phyloP scores from a whole-genome alignment of 2,888 invertebrate species.

The Scaptomyza tumidula region DNA sequence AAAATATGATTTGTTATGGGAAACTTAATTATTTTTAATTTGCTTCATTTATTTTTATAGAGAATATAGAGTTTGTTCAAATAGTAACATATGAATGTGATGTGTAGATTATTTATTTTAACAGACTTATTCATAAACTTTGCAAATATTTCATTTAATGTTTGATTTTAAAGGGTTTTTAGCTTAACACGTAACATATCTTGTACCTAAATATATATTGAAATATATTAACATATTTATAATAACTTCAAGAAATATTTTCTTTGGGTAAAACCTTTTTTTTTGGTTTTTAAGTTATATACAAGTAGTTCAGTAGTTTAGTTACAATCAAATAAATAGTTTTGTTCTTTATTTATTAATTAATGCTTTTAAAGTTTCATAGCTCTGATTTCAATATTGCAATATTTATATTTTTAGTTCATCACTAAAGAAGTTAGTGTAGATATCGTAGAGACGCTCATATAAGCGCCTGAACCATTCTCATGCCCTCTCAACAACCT shows the following conservation, averaged over 20 bases:
- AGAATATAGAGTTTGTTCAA: background rate
- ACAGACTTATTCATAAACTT: background rate
- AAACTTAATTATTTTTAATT: background rate
- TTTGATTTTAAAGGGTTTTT: background rate
- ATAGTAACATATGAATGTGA: background rate
- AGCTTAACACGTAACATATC: background rate
- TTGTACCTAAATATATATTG: background rate
- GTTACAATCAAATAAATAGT: background rate
- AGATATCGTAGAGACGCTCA: slow-evolving; percentile 69
- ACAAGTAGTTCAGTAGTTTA: background rate
- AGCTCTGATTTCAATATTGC: background rate
- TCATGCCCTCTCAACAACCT: slow-evolving; percentile 69
- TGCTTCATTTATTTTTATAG: too few relatives aligned
- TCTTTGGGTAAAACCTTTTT: background rate
- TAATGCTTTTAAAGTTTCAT: background rate
- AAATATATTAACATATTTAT: background rate
- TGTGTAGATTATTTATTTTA: too few relatives aligned
- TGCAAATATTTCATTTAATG: background rate
- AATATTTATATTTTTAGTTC: slow-evolving; percentile 5
- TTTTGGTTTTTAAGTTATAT: background rate
- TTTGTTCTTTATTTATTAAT: background rate
- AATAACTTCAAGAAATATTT: too few relatives aligned
- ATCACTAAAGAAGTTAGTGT: slow-evolving; percentile 59
- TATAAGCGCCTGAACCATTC: slow-evolving; percentile 73
- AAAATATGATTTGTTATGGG: slow-evolving; percentile 1